phyloP scores from a whole-genome alignment of 2,797 vertebrate species.

The Fringilla coelebs region DNA sequence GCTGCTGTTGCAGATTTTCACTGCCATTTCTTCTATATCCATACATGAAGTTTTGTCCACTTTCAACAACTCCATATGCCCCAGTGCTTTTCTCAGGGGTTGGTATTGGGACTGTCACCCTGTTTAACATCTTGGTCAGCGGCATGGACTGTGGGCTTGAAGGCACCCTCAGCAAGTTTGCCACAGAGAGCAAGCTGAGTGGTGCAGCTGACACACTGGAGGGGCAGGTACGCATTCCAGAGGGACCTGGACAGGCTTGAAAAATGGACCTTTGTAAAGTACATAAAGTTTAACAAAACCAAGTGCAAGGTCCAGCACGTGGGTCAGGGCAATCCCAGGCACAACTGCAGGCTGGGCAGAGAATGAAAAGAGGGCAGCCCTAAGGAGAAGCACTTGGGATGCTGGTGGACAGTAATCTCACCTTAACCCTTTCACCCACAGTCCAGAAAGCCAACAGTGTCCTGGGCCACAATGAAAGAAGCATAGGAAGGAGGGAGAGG shows the following conservation, averaged over 20 bases:
- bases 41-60: background rate
- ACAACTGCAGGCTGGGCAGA: background rate
- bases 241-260: background rate
- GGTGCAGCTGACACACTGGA: rapidly evolving
- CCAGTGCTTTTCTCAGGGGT: background rate
- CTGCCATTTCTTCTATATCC: background rate
- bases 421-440: rapidly evolving
- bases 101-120: background rate
- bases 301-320: too few species aligned
- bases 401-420: background rate
- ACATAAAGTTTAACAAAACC: background rate
- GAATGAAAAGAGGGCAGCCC: background rate
- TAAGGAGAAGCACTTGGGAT: background rate
- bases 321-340: too few species aligned
- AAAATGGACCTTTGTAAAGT: background rate
- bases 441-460: background rate
- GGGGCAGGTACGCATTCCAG: too few species aligned
- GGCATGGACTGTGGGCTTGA: too few species aligned
- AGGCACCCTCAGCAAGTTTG: too few species aligned
- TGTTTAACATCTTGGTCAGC: background rate
- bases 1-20: background rate
- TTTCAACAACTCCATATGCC: background rate
- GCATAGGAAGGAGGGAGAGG: background rate
- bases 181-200: background rate
- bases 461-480: background rate